Conservation (phyloP, 2,888 invertebrate species). For the Clunio marinus region DNA sequence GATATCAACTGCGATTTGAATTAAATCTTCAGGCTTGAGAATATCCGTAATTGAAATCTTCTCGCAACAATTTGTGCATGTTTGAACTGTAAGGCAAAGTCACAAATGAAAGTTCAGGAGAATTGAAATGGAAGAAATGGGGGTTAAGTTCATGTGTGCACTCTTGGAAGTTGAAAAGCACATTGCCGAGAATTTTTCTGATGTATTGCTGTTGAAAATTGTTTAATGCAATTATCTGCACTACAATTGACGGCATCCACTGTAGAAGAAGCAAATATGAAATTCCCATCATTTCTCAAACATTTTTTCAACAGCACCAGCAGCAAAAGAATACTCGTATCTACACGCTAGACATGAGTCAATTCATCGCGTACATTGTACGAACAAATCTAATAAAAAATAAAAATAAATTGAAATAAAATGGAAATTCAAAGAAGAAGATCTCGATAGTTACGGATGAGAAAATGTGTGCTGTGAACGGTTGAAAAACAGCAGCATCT, state of each 20-base stretch:
- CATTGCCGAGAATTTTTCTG: no score
- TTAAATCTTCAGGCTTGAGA: background rate
- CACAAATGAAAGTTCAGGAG: background rate
- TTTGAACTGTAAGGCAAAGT: background rate
- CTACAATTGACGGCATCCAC: no score
- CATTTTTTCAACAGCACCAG: background rate
- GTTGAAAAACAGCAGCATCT: background rate
- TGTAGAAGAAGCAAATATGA: no score
- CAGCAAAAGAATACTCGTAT: background rate
- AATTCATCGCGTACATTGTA: background rate
- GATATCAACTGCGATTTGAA: no score
- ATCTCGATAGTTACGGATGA: background rate
- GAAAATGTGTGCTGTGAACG: background rate
- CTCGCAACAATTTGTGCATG: background rate
- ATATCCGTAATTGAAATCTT: constrained; percentile 14
- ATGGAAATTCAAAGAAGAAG: constrained; percentile 1
- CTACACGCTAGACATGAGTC: background rate
- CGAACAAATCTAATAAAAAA: constrained; percentile 3
- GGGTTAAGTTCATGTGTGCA: background rate
- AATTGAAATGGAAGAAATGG: background rate
- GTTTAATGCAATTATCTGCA: no score
- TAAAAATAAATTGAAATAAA: constrained; percentile 10
- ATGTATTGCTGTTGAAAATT: no score
- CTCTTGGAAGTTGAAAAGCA: background rate
- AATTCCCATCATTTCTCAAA: no score